Conservation (phyloP, 2,797 vertebrate species). For the Capromys pilorides region DNA sequence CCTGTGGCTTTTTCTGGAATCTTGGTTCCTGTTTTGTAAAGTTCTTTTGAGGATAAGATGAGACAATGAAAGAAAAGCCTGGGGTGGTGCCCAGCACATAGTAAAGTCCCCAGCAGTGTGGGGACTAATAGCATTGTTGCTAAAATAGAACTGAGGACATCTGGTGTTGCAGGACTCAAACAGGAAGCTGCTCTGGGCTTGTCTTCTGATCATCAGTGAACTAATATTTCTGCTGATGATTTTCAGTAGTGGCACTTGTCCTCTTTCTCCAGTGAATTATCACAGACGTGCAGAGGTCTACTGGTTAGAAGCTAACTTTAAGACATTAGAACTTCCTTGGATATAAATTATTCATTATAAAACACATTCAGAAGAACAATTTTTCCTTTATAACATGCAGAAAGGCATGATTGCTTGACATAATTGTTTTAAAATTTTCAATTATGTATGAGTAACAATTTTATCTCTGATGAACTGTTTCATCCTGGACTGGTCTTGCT, state of each 20-base stretch:
- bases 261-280: background rate
- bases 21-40: background rate
- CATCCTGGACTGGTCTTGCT: conserved; percentile 60
- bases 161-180: background rate
- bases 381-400: conserved; percentile 47
- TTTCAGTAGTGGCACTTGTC: conserved; percentile 39
- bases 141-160: background rate
- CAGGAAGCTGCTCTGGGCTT: background rate
- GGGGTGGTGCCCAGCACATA: background rate
- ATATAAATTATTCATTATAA: conserved; percentile 43
- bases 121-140: background rate
- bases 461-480: conserved; percentile 56
- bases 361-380: conserved; percentile 35
- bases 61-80: background rate
- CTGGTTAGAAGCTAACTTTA: conserved; percentile 47
- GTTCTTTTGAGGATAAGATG: background rate
- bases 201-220: background rate
- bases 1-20: background rate
- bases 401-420: conserved; percentile 38
- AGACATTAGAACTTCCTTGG: conserved; percentile 43
- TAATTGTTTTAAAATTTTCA: conserved; percentile 53
- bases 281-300: conserved; percentile 11
- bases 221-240: conserved; percentile 5
- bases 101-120: background rate
- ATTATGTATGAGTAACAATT: conserved; percentile 57